phyloP scores from a whole-genome alignment of 1,140 invertebrate species.

The Meloidogyne chitwoodi region DNA sequence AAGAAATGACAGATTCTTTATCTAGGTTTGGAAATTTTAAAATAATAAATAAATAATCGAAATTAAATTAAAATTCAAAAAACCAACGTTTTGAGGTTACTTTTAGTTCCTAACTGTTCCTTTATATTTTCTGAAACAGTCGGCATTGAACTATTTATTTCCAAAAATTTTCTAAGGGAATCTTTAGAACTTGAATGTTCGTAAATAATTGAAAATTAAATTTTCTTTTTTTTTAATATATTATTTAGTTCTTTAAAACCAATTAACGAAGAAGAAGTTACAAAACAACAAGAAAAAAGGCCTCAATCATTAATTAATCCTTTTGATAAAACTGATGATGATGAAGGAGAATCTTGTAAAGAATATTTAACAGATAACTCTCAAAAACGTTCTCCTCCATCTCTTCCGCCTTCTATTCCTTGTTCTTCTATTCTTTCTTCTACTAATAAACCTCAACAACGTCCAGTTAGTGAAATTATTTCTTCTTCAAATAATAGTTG shows the following conservation, averaged over 20 bases:
- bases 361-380: background rate
- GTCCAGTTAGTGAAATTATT: background rate
- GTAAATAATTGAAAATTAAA: too few relatives aligned
- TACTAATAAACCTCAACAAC: background rate
- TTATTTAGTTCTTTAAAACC: background rate
- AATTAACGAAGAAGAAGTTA: background rate
- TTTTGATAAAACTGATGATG: background rate
- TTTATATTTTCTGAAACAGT: too few relatives aligned
- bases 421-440: too few relatives aligned
- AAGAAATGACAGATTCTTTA: conserved; percentile 1
- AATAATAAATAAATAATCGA: background rate
- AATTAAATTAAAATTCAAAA: too few relatives aligned
- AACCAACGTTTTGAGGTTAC: too few relatives aligned
- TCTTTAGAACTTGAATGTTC: too few relatives aligned
- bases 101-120: too few relatives aligned
- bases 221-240: background rate
- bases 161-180: too few relatives aligned
- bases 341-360: background rate
- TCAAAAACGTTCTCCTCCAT: background rate
- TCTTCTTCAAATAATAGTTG: background rate
- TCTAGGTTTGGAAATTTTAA: background rate
- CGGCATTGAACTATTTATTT: too few relatives aligned
- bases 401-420: background rate
- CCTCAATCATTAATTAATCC: background rate
- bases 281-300: background rate